phyloP scores from a whole-genome alignment of 2,113 vertebrate genomes.

The Oryzias woworae region DNA sequence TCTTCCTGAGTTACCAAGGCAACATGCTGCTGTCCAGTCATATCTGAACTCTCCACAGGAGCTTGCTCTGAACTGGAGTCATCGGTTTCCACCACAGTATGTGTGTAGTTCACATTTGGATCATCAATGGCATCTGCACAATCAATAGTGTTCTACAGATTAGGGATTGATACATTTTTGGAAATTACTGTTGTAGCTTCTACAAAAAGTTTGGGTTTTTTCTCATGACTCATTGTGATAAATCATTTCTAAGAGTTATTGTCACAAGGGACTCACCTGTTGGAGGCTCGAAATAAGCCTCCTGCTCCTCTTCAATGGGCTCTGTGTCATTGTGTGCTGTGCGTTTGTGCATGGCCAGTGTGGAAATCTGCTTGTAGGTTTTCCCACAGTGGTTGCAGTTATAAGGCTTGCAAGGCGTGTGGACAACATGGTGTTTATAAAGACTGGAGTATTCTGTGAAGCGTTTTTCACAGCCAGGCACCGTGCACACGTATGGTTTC shows the following conservation, averaged over 20 bases:
- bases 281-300: slow-evolving; percentile 94
- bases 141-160: not conserved
- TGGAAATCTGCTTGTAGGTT: slow-evolving; percentile 98
- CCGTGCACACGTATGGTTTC: slow-evolving; percentile 98
- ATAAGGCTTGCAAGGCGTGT: slow-evolving; percentile 98
- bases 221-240: too few relatives aligned
- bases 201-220: too few relatives aligned
- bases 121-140: slow-evolving; percentile 89
- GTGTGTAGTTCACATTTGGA: slow-evolving; percentile 84
- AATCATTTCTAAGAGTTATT: not conserved
- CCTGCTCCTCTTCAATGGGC: slow-evolving; percentile 96
- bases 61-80: slow-evolving; percentile 89
- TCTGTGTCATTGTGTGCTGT: slow-evolving; percentile 97
- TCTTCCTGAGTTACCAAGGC: slow-evolving; percentile 97
- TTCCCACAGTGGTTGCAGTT: slow-evolving; percentile 99
- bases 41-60: slow-evolving; percentile 82
- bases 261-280: slow-evolving; percentile 78
- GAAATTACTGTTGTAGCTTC: too few relatives aligned
- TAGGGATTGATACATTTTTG: not conserved
- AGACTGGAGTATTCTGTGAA: slow-evolving; percentile 99
- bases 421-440: slow-evolving; percentile 98
- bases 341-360: slow-evolving; percentile 97
- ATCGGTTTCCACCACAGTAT: slow-evolving; percentile 84
- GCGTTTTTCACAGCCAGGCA: slow-evolving; percentile 97
- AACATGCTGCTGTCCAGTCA: slow-evolving; percentile 87